Evolutionary conservation across 1,140 invertebrate genomes (phyloP).

Genomic region (Nylanderia fulva): DNA sequence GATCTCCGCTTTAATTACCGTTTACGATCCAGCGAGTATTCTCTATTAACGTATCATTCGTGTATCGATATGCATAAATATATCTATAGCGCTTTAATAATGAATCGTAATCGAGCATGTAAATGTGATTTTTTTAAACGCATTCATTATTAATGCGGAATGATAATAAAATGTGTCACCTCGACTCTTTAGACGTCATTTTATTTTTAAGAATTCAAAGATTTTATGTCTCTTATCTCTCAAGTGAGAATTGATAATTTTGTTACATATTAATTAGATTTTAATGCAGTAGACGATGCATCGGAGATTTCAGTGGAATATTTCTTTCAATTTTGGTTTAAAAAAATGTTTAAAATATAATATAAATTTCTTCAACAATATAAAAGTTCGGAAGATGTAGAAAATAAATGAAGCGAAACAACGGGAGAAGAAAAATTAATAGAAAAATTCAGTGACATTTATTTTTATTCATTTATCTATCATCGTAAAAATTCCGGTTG

Average conservation of each 20-base stretch:
- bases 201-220: background rate
- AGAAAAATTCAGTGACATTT: background rate
- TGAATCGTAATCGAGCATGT: conserved; percentile 35
- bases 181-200: background rate
- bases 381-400: background rate
- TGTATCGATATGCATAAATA: conserved; percentile 37
- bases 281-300: conserved; percentile 7
- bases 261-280: background rate
- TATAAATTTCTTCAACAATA: background rate
- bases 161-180: conserved; percentile 12
- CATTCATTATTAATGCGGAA: conserved; percentile 45
- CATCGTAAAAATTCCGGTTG: background rate
- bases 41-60: conserved; percentile 20
- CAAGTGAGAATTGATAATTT: background rate
- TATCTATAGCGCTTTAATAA: conserved; percentile 28
- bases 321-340: no score
- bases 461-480: background rate
- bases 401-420: background rate
- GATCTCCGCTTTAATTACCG: conserved; percentile 51
- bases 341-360: background rate
- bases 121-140: conserved; percentile 8
- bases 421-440: background rate
- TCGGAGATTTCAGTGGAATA: no score
- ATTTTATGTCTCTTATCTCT: background rate
- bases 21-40: conserved; percentile 30